Conservation (phyloP, 2,797 vertebrate genomes). For the Dipus sagitta region DNA sequence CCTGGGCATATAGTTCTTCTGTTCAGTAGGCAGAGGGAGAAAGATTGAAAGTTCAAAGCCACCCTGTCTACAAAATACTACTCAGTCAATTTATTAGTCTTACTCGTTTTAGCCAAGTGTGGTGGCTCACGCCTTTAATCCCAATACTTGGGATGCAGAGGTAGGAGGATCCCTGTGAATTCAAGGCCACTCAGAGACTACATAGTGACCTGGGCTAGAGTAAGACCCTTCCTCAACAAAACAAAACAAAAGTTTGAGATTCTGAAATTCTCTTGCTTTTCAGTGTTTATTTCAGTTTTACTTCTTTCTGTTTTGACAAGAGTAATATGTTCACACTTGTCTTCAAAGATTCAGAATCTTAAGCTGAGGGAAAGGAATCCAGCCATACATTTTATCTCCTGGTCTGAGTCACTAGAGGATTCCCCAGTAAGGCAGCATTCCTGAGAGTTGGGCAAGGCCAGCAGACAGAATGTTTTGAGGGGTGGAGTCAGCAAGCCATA, state of each 20-base stretch:
- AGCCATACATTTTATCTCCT: constrained; percentile 12
- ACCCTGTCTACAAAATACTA: no score
- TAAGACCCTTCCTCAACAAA: background rate
- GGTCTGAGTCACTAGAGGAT: constrained; percentile 69
- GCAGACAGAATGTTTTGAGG: background rate
- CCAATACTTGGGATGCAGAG: background rate
- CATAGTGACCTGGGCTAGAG: background rate
- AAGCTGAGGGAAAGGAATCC: constrained; percentile 42
- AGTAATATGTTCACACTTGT: background rate
- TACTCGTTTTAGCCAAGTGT: background rate
- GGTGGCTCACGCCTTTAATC: background rate
- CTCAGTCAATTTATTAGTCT: no score
- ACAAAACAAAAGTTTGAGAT: constrained; percentile 22
- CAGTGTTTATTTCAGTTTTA: background rate
- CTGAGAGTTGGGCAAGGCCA: constrained; percentile 36
- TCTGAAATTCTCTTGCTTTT: constrained; percentile 35
- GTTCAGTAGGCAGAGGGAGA: no score
- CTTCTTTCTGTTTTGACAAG: constrained; percentile 28
- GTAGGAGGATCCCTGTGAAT: background rate
- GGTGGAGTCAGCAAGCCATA: constrained; percentile 74
- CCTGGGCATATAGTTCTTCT: background rate
- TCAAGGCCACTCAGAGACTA: background rate
- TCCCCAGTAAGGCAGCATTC: constrained; percentile 68
- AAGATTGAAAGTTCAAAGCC: no score
- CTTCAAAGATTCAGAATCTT: constrained; percentile 34